These are phyloP conservation scores for Discoglossus pictus DNA, from an alignment of 2,797 vertebrate genomes.

Conservation along the genomic window DNA sequence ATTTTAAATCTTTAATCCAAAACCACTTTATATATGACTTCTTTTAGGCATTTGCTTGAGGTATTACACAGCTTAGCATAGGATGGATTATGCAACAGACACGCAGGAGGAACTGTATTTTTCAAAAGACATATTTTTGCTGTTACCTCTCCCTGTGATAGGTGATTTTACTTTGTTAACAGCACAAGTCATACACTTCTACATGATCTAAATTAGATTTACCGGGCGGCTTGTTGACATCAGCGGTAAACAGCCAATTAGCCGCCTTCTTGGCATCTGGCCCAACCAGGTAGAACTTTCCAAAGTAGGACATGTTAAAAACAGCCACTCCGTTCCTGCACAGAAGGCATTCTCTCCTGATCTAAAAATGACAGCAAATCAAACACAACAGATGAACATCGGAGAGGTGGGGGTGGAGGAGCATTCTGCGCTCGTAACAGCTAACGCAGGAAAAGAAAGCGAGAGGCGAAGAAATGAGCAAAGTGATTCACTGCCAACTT, in stretches of 20 bases:
- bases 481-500: slow-evolving; percentile 4
- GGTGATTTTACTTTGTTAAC: too few relatives aligned
- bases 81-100: too few relatives aligned
- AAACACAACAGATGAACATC: slow-evolving; percentile 36
- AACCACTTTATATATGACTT: too few relatives aligned
- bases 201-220: slow-evolving; percentile 10
- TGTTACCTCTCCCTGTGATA: too few relatives aligned
- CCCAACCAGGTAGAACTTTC: slow-evolving; percentile 94
- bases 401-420: fast-evolving
- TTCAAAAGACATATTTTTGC: neutral
- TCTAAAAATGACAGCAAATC: slow-evolving; percentile 68
- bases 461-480: neutral
- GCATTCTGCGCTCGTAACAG: neutral
- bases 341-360: slow-evolving; percentile 85
- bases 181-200: neutral
- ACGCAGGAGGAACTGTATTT: neutral
- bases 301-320: slow-evolving; percentile 98
- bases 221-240: slow-evolving; percentile 89
- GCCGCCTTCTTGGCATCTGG: slow-evolving; percentile 85
- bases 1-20: too few relatives aligned
- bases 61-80: too few relatives aligned
- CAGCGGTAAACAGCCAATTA: slow-evolving; percentile 92
- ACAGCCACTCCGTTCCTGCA: slow-evolving; percentile 83
- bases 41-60: too few relatives aligned
- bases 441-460: neutral